Percentiles rank a stretch among this genome's conserved stretches.
Evolutionary conservation across 2,888 invertebrate genomes (phyloP).

Genomic region (Alloplasta piceator): DNA sequence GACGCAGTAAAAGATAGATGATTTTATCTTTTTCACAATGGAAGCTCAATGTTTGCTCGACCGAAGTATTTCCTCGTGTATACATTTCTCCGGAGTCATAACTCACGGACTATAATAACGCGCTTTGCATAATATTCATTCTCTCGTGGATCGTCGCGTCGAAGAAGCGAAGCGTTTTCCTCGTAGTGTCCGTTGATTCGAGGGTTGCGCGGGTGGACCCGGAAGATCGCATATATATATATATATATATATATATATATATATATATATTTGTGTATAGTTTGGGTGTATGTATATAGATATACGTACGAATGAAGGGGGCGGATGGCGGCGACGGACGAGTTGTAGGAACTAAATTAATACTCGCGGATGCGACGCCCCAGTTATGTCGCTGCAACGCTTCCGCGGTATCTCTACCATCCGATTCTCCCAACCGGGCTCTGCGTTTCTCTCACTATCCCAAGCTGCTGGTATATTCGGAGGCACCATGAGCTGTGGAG

Average conservation of each 20-base stretch:
- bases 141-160: conserved; percentile 20
- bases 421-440: conserved; percentile 28
- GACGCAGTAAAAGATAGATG: too few species aligned
- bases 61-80: too few species aligned
- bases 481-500: conserved; percentile 7
- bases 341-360: conserved; percentile 72
- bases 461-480: conserved; percentile 14
- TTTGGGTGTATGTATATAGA: too few species aligned
- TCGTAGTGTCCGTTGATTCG: conserved; percentile 17
- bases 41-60: too few species aligned
- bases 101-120: too few species aligned
- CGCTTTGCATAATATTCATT: conserved; percentile 22
- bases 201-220: neutral
- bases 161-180: conserved; percentile 30
- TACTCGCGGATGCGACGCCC: conserved; percentile 71
- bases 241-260: too few species aligned
- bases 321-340: conserved; percentile 40
- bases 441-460: neutral
- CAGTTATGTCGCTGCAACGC: conserved; percentile 70
- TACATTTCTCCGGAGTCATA: too few species aligned
- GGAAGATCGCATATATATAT: too few species aligned
- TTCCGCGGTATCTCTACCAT: conserved; percentile 57
- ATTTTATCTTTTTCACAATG: too few species aligned
- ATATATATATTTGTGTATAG: too few species aligned
- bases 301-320: conserved; percentile 3